Conservation (phyloP, 2,797 vertebrate genomes). For the Silurus aristotelis region DNA sequence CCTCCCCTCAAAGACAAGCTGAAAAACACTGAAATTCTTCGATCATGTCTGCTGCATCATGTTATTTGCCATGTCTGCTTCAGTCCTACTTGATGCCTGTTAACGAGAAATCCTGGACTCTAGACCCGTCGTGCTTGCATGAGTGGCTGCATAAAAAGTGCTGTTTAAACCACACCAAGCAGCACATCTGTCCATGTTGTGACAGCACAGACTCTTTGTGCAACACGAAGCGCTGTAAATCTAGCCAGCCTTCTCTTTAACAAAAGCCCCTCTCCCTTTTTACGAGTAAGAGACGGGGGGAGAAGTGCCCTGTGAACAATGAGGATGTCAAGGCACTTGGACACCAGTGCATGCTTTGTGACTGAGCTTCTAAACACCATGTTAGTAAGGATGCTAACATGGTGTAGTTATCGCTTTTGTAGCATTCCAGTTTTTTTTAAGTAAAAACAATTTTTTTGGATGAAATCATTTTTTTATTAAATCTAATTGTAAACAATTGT, state of each 20-base stretch:
- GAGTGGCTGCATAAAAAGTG: constrained; percentile 61
- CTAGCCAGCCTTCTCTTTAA: constrained; percentile 69
- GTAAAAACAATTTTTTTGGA: background rate
- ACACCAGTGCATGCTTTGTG: constrained; percentile 70
- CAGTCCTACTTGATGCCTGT: constrained; percentile 39
- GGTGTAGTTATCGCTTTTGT: background rate
- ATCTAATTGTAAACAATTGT: too few species aligned
- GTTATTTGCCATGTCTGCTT: constrained; percentile 56
- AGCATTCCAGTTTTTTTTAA: background rate
- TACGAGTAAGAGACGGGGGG: constrained; percentile 60
- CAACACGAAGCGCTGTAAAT: constrained; percentile 71
- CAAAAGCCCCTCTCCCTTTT: constrained; percentile 68
- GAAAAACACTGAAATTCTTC: background rate
- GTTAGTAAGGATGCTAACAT: constrained; percentile 43
- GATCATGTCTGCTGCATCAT: background rate
- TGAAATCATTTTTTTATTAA: background rate
- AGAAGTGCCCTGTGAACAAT: constrained; percentile 69
- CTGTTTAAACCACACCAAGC: constrained; percentile 52
- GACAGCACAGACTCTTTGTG: constrained; percentile 69
- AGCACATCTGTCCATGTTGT: constrained; percentile 71
- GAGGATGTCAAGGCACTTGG: constrained; percentile 64
- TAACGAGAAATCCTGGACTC: constrained; percentile 20
- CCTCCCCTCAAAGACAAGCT: background rate
- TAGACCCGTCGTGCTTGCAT: constrained; percentile 56
- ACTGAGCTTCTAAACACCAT: constrained; percentile 58